Base-by-base conservation (phyloP, 2,113 vertebrate genomes). In the Microtus richardsoni region DNA sequence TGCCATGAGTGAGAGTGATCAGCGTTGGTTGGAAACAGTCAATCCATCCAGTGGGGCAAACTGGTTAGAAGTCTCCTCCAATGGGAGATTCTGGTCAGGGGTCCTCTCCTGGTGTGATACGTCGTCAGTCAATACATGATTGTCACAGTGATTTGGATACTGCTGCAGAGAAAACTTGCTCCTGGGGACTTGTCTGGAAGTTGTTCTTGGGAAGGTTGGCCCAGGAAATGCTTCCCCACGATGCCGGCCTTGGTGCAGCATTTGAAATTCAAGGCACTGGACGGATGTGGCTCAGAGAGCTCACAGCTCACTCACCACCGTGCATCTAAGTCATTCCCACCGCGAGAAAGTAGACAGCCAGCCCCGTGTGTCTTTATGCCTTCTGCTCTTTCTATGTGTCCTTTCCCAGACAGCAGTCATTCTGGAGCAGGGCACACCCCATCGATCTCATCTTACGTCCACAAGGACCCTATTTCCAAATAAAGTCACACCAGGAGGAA, bases 381-480 rank as follows among this genome's bases (percentile, higher is more conserved):
- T 28, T 68, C n/a, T 71, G 74, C 11, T 70, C 30, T 73, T 7
- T 70, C 30, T 30, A 1, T 26, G 52, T 49, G 41, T 17, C 52
- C 41, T 44, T 47, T 49, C 47, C 47, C 60, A 26, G 80, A 83
- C 24, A 41, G 6, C n/a, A 26, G 5, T 52, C 30, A 47, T 79
- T 71, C 10, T 75, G 68, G 66, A n/a, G 83, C 86, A 87, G 52
- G 36, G 0, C 26, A 21, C n/a, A 66, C 21, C 5, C 68, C 60
- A 68, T 49, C 33, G 9, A 52, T 39, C 30, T 88, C 39, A 92
- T 26, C 4, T 66, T 52, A 44, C 7, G 58, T 54, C 36, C 22
- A 7, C 21, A 75, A 83, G n/a, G 85, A 92, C 44, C 14, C n/a
- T 73, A 16, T 66, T 92, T 95, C 82, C 75, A 88, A 74, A 73